A percentile compares a stretch with the other conserved stretches of the same genome.
These are phyloP conservation scores for Ameiurus melas DNA, from an alignment of 2,113 vertebrate species.

Conservation along the genomic window DNA sequence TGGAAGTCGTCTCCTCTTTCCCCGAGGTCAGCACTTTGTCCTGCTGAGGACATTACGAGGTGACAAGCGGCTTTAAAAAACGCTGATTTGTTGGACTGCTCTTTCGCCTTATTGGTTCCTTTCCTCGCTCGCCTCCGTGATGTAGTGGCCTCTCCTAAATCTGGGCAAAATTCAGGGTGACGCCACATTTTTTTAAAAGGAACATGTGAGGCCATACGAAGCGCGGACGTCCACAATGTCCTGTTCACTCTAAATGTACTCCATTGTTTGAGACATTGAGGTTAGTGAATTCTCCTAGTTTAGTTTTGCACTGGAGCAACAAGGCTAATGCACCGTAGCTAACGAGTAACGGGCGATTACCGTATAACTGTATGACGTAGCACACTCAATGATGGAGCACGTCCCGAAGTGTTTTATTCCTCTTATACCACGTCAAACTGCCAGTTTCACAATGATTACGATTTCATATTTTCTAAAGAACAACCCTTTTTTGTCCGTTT, in stretches of 20 bases:
- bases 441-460: background rate
- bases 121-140: background rate
- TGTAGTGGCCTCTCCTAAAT: constrained; percentile 9
- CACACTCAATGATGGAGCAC: background rate
- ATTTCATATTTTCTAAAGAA: background rate
- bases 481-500: background rate
- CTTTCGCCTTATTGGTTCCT: constrained; percentile 42
- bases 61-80: constrained; percentile 74
- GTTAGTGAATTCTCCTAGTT: background rate
- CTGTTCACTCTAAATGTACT: background rate
- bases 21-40: constrained; percentile 74
- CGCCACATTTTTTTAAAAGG: no score
- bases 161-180: no score
- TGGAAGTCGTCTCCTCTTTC: constrained; percentile 73
- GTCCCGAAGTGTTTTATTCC: background rate
- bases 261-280: background rate
- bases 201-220: background rate
- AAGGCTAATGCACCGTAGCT: background rate
- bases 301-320: background rate
- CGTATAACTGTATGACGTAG: no score
- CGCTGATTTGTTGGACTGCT: constrained; percentile 60
- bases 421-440: background rate
- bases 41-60: constrained; percentile 69
- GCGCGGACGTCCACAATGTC: background rate
- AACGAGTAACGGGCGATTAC: background rate